Conservation (phyloP, 2,888 invertebrate genomes). For the Erpobdella octoculata region DNA sequence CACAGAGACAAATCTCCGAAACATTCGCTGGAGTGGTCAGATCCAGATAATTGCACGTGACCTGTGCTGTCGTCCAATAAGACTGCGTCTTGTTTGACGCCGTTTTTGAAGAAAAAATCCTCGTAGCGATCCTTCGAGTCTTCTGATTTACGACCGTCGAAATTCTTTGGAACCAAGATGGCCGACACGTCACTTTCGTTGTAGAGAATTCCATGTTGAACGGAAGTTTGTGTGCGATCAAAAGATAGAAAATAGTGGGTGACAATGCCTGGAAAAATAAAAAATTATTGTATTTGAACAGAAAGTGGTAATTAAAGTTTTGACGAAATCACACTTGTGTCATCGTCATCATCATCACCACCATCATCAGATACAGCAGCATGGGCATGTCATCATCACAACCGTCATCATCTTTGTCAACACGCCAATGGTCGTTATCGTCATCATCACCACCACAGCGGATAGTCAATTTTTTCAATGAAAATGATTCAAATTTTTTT, state of each 20-base stretch:
- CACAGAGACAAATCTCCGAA: conserved; percentile 19
- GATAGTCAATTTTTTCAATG: too few species aligned
- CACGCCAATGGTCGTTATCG: too few species aligned
- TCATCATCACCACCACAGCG: conserved; percentile 32
- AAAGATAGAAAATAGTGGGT: conserved; percentile 19
- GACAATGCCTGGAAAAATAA: background rate
- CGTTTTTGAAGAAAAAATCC: conserved; percentile 10
- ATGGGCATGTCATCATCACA: too few species aligned
- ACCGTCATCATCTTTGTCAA: too few species aligned
- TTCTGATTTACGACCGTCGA: background rate
- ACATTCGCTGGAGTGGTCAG: conserved; percentile 10
- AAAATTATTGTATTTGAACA: background rate
- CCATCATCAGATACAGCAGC: too few species aligned
- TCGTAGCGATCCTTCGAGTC: background rate
- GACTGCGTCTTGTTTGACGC: conserved; percentile 12
- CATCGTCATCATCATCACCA: too few species aligned
- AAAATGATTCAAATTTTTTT: too few species aligned
- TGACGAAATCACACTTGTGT: too few species aligned
- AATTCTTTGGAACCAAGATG: background rate
- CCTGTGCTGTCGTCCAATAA: conserved; percentile 3
- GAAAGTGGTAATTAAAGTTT: too few species aligned
- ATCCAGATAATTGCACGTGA: conserved; percentile 2
- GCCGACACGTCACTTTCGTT: conserved; percentile 12
- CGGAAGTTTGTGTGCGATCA: background rate
- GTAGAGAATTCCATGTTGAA: conserved; percentile 5